Percentiles rank a stretch among this genome's conserved stretches.
Conservation (phyloP, 1,140 invertebrate species). For the Drosophila sucinea region DNA sequence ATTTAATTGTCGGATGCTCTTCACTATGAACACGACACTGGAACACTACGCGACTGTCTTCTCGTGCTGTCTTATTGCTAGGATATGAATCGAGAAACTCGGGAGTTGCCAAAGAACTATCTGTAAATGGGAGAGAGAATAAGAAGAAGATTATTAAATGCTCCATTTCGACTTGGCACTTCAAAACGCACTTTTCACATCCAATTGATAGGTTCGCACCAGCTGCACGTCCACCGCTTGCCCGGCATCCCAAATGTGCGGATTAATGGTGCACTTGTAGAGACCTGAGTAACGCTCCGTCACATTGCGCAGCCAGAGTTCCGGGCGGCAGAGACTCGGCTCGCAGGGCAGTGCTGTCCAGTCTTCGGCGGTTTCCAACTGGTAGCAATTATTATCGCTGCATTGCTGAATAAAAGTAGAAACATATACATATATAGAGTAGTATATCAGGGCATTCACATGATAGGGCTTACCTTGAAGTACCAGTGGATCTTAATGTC, state of each 20-base stretch:
- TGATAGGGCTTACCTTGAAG: constrained; percentile 61
- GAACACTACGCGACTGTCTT: constrained; percentile 66
- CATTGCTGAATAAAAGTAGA: constrained; percentile 56
- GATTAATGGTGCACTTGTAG: constrained; percentile 78
- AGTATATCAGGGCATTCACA: too few relatives aligned
- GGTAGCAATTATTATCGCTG: constrained; percentile 69
- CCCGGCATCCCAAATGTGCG: constrained; percentile 49
- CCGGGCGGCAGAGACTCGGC: constrained; percentile 63
- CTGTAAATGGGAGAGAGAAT: constrained; percentile 27
- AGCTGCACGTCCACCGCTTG: constrained; percentile 67
- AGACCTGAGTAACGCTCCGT: constrained; percentile 77
- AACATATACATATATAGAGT: not conserved
- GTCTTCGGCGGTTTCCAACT: constrained; percentile 54
- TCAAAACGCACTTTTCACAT: constrained; percentile 69
- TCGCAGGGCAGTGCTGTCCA: constrained; percentile 77
- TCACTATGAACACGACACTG: constrained; percentile 78
- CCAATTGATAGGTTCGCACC: constrained; percentile 74
- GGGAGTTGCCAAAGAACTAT: constrained; percentile 63
- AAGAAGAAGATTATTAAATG: not conserved
- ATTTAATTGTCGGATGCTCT: constrained; percentile 75
- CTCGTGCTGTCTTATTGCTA: constrained; percentile 54
- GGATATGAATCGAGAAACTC: constrained; percentile 76
- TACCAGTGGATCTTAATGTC: constrained; percentile 76
- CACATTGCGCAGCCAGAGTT: constrained; percentile 69
- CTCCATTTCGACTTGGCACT: not conserved